These are phyloP conservation scores for Eleginops maclovinus DNA, from an alignment of 2,113 vertebrate genomes.

Conservation along the genomic window DNA sequence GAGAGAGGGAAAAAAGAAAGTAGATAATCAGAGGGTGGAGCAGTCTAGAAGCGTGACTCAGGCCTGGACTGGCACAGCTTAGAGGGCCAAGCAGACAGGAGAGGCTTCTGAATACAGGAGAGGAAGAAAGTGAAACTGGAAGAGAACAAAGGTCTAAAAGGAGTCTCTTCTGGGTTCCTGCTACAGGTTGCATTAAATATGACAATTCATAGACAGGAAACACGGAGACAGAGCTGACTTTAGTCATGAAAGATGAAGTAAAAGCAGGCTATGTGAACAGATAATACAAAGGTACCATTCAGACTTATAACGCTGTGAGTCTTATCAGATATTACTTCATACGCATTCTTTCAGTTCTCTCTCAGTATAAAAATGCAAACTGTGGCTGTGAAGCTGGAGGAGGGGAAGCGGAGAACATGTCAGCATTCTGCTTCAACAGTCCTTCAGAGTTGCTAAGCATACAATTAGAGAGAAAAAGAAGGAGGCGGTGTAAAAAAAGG, in stretches of 20 bases:
- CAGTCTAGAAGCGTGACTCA: constrained; percentile 55
- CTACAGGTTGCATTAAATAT: neutral
- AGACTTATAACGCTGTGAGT: neutral
- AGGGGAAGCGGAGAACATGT: neutral
- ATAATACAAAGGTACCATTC: constrained; percentile 11
- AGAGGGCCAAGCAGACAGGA: constrained; percentile 34
- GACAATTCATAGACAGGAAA: neutral
- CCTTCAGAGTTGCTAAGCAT: constrained; percentile 51
- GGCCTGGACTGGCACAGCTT: constrained; percentile 44
- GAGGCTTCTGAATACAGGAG: constrained; percentile 22
- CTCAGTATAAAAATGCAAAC: neutral
- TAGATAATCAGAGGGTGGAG: constrained; percentile 28
- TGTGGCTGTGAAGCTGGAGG: constrained; percentile 8
- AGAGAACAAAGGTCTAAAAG: constrained; percentile 7
- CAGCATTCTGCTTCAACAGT: constrained; percentile 22
- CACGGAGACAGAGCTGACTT: too few species aligned
- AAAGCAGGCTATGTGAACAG: neutral
- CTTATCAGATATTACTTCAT: constrained; percentile 3
- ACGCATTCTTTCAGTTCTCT: neutral
- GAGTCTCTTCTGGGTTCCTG: neutral
- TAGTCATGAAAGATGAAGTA: neutral
- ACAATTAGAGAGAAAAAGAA: constrained; percentile 57
- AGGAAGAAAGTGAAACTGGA: constrained; percentile 1
- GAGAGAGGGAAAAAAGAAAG: constrained; percentile 6
- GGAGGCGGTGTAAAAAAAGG: constrained; percentile 28